These are phyloP conservation scores for Halcyon badia DNA, from an alignment of 2,797 vertebrate species.

Conservation along the genomic window DNA sequence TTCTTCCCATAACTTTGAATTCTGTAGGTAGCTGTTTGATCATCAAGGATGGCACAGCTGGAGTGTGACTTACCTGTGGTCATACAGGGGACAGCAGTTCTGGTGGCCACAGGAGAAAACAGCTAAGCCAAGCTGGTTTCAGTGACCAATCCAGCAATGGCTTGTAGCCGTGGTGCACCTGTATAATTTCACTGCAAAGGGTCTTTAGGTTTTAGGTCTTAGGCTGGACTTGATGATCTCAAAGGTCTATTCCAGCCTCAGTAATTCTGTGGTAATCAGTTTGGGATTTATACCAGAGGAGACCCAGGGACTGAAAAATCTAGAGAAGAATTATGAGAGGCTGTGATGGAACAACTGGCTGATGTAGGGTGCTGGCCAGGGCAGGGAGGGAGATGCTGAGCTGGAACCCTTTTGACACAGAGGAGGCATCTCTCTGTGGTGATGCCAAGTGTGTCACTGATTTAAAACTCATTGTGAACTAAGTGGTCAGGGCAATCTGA, in stretches of 20 bases:
- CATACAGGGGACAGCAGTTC: not conserved
- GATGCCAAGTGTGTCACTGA: not conserved
- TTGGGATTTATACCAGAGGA: not conserved
- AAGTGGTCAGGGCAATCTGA: rapidly evolving
- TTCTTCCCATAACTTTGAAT: not conserved
- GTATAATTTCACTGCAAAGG: not conserved
- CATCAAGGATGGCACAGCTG: not conserved
- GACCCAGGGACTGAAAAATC: not conserved
- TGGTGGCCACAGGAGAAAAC: not conserved
- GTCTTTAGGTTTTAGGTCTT: too few relatives aligned
- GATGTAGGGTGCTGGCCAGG: not conserved
- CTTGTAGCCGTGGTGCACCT: not conserved
- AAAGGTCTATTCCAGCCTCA: too few relatives aligned
- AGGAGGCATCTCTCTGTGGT: not conserved
- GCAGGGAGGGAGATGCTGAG: not conserved
- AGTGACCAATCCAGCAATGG: not conserved
- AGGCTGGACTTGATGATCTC: too few relatives aligned
- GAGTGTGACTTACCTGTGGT: not conserved
- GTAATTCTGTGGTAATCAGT: too few relatives aligned
- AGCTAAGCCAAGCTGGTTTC: not conserved
- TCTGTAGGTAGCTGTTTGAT: not conserved
- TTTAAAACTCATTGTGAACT: not conserved
- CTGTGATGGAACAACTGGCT: not conserved
- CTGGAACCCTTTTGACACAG: not conserved
- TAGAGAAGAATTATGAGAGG: not conserved